Base-by-base conservation (phyloP, 2,113 vertebrate genomes). In the Chrysochloris asiatica region DNA sequence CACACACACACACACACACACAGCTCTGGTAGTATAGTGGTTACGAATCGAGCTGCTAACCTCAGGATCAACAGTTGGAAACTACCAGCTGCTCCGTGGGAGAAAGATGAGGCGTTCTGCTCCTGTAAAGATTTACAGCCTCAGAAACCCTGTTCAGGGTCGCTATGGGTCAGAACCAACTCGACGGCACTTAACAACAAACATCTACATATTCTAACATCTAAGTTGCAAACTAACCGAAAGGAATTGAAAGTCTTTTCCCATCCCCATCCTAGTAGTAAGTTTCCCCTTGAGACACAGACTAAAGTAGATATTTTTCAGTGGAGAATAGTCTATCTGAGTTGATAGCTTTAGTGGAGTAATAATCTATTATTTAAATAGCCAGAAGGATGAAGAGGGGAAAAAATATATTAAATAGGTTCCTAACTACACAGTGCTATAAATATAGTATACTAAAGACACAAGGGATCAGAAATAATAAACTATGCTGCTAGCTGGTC, bases 311-410 rank as follows among this genome's bases (percentile, higher is more conserved):
- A 8, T 54, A 4, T 84, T 61, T 91, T 84, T 84, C 26, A 56
- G 4, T 77, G 33, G 41, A 71, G 36, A 67, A 76, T 73, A 54
- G 54, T 78, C 86, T 87, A 67, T 75, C 6, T 88, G 41, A 75
- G 1, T 84, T 84, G 22, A 59, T 63, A 36, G 33, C 4, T 17
- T 76, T 83, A 33, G 28, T 87, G 72, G 33, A 63, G 4, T 54
- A 13, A 24, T 28, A 83, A 75, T 88, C 14, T 65, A 59, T 79
- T 91, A 91, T 91, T 86, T 89, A 79, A 89, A 30, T 13, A 93
- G 3, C 41, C 59, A 90, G 41, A 82, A 86, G 45, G 14, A 43
- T 72, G 8, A 77, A 78, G 26, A 84, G 54, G 71, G 48, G 90
- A 75, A 90, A 61, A 72, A 65, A 24, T 82, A 26, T 63, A 19